Base-by-base conservation (phyloP, 2,888 invertebrate genomes). In the Agonopterix subpropinquella region DNA sequence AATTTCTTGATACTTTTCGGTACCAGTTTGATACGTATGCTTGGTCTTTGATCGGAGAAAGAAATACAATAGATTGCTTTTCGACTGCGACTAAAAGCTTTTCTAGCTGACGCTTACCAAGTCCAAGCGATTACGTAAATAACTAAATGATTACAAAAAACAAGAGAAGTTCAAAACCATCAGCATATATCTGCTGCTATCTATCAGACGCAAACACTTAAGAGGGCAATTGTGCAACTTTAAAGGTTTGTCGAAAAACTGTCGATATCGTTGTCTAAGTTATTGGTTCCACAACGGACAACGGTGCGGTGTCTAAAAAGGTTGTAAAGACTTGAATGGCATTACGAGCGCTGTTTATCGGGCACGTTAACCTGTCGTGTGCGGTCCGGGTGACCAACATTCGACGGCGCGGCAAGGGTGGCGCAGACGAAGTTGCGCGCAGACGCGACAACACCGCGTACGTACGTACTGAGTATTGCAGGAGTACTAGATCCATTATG, bases 141-240 rank as follows among this genome's bases (percentile, higher is more conserved):
- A 28, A 28, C 4, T 28, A 28, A 28, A 28, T 28, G 28, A 28
- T 28, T 28, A 28, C 28, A 28, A 28, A 28, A 28, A 28, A 7
- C 7, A 5, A 28, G 28, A 28, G 28, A 28, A 39, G 9, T 39
- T n/a, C 2, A 4, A 39, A 39, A 39, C 39, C 39, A 39, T 39
- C 39, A 39, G 57, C 67, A 67, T 67, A 62, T 61, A 65, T 74
- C 62, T 62, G 58, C 53, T 58, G 56, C 65, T 83, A 80, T 81
- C 80, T 60, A 55, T 18, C 36, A 53, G 64, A 71, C 77, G 72
- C 74, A 67, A 66, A 70, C 73, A 75, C 73, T 73, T 71, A 75
- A 62, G 54, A 44, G 58, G 58, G 64, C 70, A 76, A 78, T 81
- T 82, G 70, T 78, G 72, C 78, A 83, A 84, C 63, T 67, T 42